These are phyloP conservation scores for Pogonus chalceus DNA, from an alignment of 1,140 invertebrate genomes.

Conservation along the genomic window DNA sequence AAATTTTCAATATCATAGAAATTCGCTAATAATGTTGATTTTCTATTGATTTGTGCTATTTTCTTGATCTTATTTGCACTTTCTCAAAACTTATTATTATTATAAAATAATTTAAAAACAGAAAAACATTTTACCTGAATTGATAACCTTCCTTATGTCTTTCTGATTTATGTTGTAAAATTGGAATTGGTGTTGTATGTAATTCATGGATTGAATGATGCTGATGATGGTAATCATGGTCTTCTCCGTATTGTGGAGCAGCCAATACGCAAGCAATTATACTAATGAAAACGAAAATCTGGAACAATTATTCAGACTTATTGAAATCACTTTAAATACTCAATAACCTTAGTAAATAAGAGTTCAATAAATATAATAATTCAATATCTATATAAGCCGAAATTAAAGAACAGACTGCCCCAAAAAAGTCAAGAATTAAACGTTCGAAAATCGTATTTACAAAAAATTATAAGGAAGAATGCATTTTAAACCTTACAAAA, in stretches of 20 bases:
- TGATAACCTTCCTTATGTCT: not conserved
- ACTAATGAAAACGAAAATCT: not conserved
- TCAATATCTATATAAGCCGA: too few species aligned
- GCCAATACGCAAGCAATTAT: not conserved
- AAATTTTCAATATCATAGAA: not conserved
- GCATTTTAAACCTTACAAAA: too few species aligned
- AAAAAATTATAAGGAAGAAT: too few species aligned
- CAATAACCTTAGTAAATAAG: too few species aligned
- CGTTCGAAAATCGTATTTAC: too few species aligned
- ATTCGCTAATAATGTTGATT: not conserved
- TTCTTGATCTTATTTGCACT: not conserved
- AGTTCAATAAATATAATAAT: too few species aligned
- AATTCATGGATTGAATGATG: not conserved
- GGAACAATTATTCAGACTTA: not conserved
- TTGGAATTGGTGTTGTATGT: not conserved
- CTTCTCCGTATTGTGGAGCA: not conserved
- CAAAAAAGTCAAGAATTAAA: too few species aligned
- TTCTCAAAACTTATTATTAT: not conserved
- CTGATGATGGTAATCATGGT: not conserved
- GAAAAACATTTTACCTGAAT: not conserved
- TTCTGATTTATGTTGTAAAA: not conserved
- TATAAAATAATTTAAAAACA: too few species aligned
- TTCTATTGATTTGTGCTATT: not conserved
- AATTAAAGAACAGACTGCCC: too few species aligned
- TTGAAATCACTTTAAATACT: not conserved